Conservation (phyloP, 64 coral and sea anemone species). For the Dendrophyllia cribrosa region DNA sequence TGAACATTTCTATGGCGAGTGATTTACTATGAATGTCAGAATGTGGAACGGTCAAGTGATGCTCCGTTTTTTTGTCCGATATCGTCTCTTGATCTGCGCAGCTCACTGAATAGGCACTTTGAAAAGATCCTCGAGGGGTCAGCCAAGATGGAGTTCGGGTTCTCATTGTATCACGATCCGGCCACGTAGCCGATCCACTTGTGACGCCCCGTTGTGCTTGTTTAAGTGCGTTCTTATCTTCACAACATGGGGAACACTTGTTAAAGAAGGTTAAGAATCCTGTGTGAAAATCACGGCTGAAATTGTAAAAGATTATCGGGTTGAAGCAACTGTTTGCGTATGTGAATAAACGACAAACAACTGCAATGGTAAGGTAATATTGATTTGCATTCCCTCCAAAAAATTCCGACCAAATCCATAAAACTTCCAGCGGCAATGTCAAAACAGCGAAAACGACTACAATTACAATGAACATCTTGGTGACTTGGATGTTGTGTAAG, state of each 20-base stretch:
- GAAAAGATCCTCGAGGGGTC: not conserved
- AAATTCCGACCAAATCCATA: conserved; percentile 93
- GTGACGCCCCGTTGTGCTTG: not conserved
- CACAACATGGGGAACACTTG: not conserved
- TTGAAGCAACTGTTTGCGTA: conserved; percentile 88
- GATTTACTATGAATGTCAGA: not conserved
- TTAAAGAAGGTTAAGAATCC: conserved; percentile 54
- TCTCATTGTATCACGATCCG: not conserved
- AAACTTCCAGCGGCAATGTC: conserved; percentile 81
- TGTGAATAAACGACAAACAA: conserved; percentile 87
- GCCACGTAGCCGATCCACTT: not conserved
- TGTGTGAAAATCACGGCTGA: conserved; percentile 75
- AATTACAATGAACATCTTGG: conserved; percentile 82
- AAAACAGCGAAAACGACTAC: conserved; percentile 74
- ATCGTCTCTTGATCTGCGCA: not conserved
- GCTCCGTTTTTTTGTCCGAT: not conserved
- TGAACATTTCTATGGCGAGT: not conserved
- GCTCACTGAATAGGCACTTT: not conserved
- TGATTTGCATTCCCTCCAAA: conserved; percentile 23
- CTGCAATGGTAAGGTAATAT: conserved; percentile 34
- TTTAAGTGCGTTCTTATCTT: not conserved
- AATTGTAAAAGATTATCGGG: conserved; percentile 79
- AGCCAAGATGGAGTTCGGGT: not conserved
- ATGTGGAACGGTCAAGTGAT: not conserved
- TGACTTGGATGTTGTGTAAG: conserved; percentile 61